phyloP scores from a whole-genome alignment of 2,888 invertebrate species.

The Orthonevra nobilis region DNA sequence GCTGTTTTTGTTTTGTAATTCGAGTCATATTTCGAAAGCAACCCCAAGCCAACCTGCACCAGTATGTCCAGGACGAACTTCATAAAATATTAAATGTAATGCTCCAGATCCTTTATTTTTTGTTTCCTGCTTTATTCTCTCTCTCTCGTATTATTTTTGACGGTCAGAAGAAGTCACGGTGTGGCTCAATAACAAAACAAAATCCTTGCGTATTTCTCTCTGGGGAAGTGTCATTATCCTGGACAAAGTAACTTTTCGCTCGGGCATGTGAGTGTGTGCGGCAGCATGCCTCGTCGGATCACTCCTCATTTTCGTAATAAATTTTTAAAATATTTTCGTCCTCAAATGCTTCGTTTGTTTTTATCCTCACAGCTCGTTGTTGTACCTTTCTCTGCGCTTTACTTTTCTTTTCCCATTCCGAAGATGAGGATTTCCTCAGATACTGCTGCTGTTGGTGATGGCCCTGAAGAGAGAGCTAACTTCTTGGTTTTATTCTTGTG shows the following conservation, averaged over 20 bases:
- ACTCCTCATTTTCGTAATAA: slow-evolving; percentile 56
- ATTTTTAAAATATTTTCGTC: slow-evolving; percentile 63
- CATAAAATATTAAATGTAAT: slow-evolving; percentile 50
- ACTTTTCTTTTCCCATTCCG: too few relatives aligned
- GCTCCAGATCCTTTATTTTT: slow-evolving; percentile 8
- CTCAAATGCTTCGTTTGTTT: too few relatives aligned
- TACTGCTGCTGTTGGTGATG: too few relatives aligned
- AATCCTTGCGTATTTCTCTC: slow-evolving; percentile 27
- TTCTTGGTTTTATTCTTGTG: too few relatives aligned
- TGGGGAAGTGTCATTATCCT: slow-evolving; percentile 54
- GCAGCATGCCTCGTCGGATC: slow-evolving; percentile 26
- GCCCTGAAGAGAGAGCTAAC: too few relatives aligned
- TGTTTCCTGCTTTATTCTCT: background rate
- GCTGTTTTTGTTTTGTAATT: slow-evolving; percentile 33
- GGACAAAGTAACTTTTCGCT: slow-evolving; percentile 23
- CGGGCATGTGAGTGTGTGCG: background rate
- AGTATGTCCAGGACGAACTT: background rate
- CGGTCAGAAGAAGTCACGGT: slow-evolving; percentile 14
- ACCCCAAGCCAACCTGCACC: background rate
- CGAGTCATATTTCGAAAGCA: slow-evolving; percentile 9
- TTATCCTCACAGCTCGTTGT: too few relatives aligned
- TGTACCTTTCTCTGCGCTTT: too few relatives aligned
- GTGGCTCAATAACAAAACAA: slow-evolving; percentile 42
- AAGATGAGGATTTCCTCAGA: too few relatives aligned
- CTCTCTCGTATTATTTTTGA: slow-evolving; percentile 9